Percentiles rank a stretch among this genome's conserved stretches.
Evolutionary conservation across 2,797 vertebrate genomes (phyloP).

Genomic region (Brachyrhaphis roseni): DNA sequence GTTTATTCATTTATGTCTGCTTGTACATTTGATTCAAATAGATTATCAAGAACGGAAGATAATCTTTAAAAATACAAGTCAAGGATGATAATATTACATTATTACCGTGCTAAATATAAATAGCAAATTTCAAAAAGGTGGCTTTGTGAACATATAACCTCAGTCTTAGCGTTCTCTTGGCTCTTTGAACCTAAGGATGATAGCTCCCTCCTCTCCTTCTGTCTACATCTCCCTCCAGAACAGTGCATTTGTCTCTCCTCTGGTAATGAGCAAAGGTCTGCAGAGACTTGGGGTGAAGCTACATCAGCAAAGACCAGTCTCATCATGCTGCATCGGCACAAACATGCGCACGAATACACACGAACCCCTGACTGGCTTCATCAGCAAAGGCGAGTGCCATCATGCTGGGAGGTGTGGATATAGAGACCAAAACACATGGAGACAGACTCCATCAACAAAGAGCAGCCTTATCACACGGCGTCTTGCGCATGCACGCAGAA

Average conservation of each 20-base stretch:
- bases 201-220: slow-evolving; percentile 15
- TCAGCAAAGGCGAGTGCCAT: slow-evolving; percentile 60
- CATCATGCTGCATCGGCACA: slow-evolving; percentile 51
- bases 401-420: slow-evolving; percentile 30
- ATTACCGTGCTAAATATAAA: slow-evolving; percentile 3
- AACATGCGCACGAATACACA: slow-evolving; percentile 10
- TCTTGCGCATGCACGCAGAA: slow-evolving; percentile 27
- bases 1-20: background rate
- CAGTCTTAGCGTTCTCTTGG: slow-evolving; percentile 7
- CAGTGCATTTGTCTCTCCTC: slow-evolving; percentile 61
- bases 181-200: slow-evolving; percentile 10
- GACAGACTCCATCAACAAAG: slow-evolving; percentile 52
- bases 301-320: slow-evolving; percentile 71
- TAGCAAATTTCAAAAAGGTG: background rate
- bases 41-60: background rate
- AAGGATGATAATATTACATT: background rate
- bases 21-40: background rate
- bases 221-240: slow-evolving; percentile 30
- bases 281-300: slow-evolving; percentile 66
- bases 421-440: slow-evolving; percentile 23
- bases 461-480: slow-evolving; percentile 42
- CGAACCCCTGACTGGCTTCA: slow-evolving; percentile 34
- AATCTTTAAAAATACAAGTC: background rate
- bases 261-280: slow-evolving; percentile 73
- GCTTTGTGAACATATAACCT: slow-evolving; percentile 20